Evolutionary conservation across 2,797 vertebrate species (phyloP), one percentile per base, ranked within the genome.

Genomic region (Eupleurogrammus muticus): DNA sequence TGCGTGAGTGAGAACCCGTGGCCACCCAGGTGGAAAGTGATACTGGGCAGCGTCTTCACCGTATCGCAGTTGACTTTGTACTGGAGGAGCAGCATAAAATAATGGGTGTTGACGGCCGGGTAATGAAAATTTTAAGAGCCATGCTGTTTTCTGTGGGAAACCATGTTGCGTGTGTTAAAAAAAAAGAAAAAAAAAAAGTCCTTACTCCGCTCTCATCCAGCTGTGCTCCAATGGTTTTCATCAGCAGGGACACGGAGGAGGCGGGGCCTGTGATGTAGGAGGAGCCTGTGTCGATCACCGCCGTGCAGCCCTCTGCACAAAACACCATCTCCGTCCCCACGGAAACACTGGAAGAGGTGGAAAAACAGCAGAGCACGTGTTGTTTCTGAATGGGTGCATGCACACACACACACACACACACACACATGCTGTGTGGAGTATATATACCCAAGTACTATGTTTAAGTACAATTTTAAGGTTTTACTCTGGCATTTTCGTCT

Each of bases 201-300:
- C 94, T 87, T 91, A 97, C 95, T 89, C 94, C 95, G 36, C 93
- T 95, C 74, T 92, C 93, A 16, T 92, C 93, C 80, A 90, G 87
- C 83, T 96, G 88, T 19, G 97, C 97, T 24, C 97, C 96, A 2
- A 99, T 94, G 47, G 92, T 92, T 89, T 92, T 95, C 96, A 97
- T 96, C 79, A 99, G 84, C 63, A 92, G 54, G 0, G 92, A 94
- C 76, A 99, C 72, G 0, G 96, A 94, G 24, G 95, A 95, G 0
- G 96, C 96, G 0, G 98, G 97, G 6, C 96, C 98, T 0, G 95
- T 97, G 92, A 99, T 96, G 88, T 95, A 97, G 80, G 98, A 97
- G 16, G 96, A 95, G 1, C 98, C 98, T 0, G 97, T 98, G 88
- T 99, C 98, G 1, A 99, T 94, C 63, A 96, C 93, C 38, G 93